phyloP scores from a whole-genome alignment of 2,797 vertebrate species.

The Saxicola maurus region DNA sequence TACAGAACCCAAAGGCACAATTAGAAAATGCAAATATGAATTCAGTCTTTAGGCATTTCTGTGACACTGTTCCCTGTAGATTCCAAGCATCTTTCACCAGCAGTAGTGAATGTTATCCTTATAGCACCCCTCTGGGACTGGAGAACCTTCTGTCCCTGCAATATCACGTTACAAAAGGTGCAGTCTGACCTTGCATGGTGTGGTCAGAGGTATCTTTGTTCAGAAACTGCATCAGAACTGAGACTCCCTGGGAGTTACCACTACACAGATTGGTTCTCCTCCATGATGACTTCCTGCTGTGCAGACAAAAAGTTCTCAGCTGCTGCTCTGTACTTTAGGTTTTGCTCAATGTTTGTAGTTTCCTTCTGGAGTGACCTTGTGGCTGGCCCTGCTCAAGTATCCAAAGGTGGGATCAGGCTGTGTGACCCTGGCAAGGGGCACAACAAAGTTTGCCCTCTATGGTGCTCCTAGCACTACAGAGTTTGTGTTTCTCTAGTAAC shows the following conservation, averaged over 20 bases:
- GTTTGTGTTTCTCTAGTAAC: background rate
- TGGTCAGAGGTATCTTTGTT: background rate
- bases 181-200: background rate
- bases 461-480: background rate
- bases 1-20: conserved; percentile 53
- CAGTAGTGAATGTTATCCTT: background rate
- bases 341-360: background rate
- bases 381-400: background rate
- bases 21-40: background rate
- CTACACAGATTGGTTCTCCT: background rate
- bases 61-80: background rate
- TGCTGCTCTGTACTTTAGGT: background rate
- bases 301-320: background rate
- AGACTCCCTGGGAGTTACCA: background rate
- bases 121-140: background rate
- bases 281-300: background rate
- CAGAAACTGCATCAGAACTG: background rate
- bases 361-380: background rate
- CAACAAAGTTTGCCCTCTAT: background rate
- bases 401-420: background rate
- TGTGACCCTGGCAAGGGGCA: accelerated
- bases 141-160: background rate
- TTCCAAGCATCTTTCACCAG: background rate
- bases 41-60: conserved; percentile 33
- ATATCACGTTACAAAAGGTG: background rate